Percentiles rank a stretch among this genome's conserved stretches.
These are phyloP conservation scores for Siderastrea radians DNA, from an alignment of 92 coral and sea anemone genomes.

Conservation along the genomic window DNA sequence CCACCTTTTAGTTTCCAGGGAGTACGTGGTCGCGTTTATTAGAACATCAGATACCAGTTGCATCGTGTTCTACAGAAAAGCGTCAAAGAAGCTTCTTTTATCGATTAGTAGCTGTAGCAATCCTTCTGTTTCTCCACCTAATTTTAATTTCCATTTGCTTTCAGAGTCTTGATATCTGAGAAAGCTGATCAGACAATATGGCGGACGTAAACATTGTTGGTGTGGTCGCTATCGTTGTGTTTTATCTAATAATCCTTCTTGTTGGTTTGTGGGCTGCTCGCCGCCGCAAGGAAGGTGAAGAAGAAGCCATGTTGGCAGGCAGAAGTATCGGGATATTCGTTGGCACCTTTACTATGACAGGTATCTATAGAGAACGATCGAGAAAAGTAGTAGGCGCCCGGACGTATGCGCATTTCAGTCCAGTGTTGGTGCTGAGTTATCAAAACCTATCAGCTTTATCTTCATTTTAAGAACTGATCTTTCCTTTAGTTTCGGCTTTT, in stretches of 20 bases:
- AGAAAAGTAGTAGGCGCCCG: neutral
- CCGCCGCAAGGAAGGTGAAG: slow-evolving; percentile 74
- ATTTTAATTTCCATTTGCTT: neutral
- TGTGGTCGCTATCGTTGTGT: slow-evolving; percentile 78
- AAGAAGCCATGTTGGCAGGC: slow-evolving; percentile 90
- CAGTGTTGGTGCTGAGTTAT: too few species aligned
- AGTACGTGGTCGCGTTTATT: neutral
- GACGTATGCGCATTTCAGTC: neutral
- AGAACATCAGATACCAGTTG: neutral
- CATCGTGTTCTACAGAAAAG: neutral
- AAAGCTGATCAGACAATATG: slow-evolving; percentile 6
- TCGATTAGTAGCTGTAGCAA: neutral
- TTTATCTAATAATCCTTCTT: slow-evolving; percentile 75
- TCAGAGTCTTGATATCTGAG: neutral
- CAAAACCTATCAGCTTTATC: too few species aligned
- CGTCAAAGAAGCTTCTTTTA: neutral
- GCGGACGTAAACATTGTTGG: slow-evolving; percentile 79
- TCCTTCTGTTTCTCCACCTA: neutral
- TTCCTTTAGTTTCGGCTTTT: too few species aligned
- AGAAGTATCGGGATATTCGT: slow-evolving; percentile 84
- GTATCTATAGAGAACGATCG: slow-evolving; percentile 11
- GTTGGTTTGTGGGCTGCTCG: slow-evolving; percentile 89
- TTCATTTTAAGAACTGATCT: too few species aligned
- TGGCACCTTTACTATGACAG: slow-evolving; percentile 92
- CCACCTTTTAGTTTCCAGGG: neutral